Conservation (phyloP, 1,140 invertebrate species). For the Drosophila ambigua region DNA sequence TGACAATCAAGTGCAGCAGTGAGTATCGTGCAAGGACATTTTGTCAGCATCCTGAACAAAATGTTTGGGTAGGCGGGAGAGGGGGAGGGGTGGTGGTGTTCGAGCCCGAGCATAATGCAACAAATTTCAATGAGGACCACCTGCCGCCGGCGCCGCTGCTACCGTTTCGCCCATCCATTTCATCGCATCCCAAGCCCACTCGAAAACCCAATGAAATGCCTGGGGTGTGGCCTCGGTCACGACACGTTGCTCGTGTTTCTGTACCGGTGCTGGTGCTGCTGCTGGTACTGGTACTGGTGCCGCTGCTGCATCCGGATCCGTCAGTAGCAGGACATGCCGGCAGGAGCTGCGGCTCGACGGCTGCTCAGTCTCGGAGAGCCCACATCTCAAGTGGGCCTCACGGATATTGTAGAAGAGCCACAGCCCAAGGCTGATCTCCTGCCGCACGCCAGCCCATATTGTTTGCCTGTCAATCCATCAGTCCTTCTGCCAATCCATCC, state of each 20-base stretch:
- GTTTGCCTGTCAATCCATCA: slow-evolving; percentile 41
- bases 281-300: not conserved
- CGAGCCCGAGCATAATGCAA: slow-evolving; percentile 63
- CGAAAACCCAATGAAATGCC: slow-evolving; percentile 47
- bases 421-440: slow-evolving; percentile 35
- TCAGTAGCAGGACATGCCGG: slow-evolving; percentile 50
- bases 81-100: not conserved
- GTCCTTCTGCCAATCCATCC: slow-evolving; percentile 47
- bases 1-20: slow-evolving; percentile 74
- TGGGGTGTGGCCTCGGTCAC: slow-evolving; percentile 66
- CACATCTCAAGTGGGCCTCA: slow-evolving; percentile 4
- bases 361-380: slow-evolving; percentile 4
- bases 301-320: slow-evolving; percentile 57
- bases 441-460: slow-evolving; percentile 28
- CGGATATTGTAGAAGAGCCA: slow-evolving; percentile 27
- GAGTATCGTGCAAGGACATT: slow-evolving; percentile 63
- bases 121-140: slow-evolving; percentile 76
- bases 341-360: slow-evolving; percentile 53
- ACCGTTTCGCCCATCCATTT: not conserved
- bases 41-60: slow-evolving; percentile 46
- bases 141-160: slow-evolving; percentile 34
- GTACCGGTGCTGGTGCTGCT: slow-evolving; percentile 10
- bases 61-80: not conserved
- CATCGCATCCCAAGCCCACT: slow-evolving; percentile 17
- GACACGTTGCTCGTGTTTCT: slow-evolving; percentile 61